Conservation (phyloP, 1,140 invertebrate genomes). For the Pseudobourletiella spinata region DNA sequence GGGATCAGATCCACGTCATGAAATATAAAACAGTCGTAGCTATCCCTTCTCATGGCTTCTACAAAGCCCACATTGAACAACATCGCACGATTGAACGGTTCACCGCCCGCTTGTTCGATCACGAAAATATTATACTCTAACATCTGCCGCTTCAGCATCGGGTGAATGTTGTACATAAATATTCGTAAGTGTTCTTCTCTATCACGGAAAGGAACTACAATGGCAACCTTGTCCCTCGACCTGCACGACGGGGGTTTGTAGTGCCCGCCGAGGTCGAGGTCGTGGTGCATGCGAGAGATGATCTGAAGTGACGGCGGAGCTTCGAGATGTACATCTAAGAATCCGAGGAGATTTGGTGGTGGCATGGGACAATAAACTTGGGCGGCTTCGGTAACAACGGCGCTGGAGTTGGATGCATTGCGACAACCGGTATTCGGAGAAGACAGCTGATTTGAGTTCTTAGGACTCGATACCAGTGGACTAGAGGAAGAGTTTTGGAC, state of each 20-base stretch:
- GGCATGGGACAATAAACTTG: slow-evolving; percentile 13
- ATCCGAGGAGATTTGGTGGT: slow-evolving; percentile 16
- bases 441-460: not conserved
- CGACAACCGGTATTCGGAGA: not conserved
- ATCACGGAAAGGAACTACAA: slow-evolving; percentile 36
- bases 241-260: slow-evolving; percentile 22
- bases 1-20: slow-evolving; percentile 67
- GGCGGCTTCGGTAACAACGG: not conserved
- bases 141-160: slow-evolving; percentile 29
- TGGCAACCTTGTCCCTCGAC: slow-evolving; percentile 27
- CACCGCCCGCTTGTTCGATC: slow-evolving; percentile 38
- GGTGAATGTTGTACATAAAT: slow-evolving; percentile 32
- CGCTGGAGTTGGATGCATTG: not conserved
- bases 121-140: slow-evolving; percentile 35
- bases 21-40: slow-evolving; percentile 86
- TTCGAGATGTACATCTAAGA: slow-evolving; percentile 15
- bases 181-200: slow-evolving; percentile 28
- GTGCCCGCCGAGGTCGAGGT: slow-evolving; percentile 28
- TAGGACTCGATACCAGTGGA: not conserved
- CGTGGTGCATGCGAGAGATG: slow-evolving; percentile 18
- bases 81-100: slow-evolving; percentile 80
- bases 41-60: slow-evolving; percentile 59
- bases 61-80: slow-evolving; percentile 91
- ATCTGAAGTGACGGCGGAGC: slow-evolving; percentile 21
- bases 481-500: not conserved